Base-by-base conservation (phyloP, 2,113 vertebrate genomes). In the Balaeniceps rex region DNA sequence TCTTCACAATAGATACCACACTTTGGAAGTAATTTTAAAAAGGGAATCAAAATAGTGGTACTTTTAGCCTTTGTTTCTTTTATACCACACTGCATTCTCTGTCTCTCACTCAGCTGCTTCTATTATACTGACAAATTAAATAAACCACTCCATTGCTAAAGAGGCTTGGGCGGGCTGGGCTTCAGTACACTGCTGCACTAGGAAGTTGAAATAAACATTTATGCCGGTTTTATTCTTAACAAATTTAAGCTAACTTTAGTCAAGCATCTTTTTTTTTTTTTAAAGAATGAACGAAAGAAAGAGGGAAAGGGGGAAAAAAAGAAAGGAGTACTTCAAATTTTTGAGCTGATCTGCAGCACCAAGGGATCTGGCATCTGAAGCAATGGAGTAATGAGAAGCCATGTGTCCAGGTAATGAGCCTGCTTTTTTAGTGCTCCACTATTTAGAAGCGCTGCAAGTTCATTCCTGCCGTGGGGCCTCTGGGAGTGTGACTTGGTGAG, bases 1-100 rank as follows among this genome's bases (percentile, higher is more conserved):
- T 98, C 98, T 96, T 98, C 98, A 99, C 99, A 99, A 99, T 99
- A 98, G 98, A 99, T 98, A 99, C 99, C 99, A 99, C 99, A 99
- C 99, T 99, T 99, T 99, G 99, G 99, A 99, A 99, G 99, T 99
- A 98, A 99, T 99, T 99, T 99, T 98, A 99, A 99, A 99, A 99
- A 99, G 99, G 98, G 99, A 99, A 99, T 99, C 99, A 99, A 99
- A 99, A 99, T 99, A 99, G 99, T 99, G 99, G 98, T 99, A 99
- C 99, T 99, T 99, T 98, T 98, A 98, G 98, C 98, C 98, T 99
- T 99, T 99, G 99, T 99, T 99, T 99, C 98, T 99, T 98, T 99
- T 98, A 98, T 98, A 98, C 98, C 98, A 98, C 98, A 97, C 98
- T 98, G 98, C 98, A 98, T 98, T 98, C 98, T 99, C 98, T 97